Conservation (phyloP, 1,140 invertebrate species). For the Drosophila yakuba region DNA sequence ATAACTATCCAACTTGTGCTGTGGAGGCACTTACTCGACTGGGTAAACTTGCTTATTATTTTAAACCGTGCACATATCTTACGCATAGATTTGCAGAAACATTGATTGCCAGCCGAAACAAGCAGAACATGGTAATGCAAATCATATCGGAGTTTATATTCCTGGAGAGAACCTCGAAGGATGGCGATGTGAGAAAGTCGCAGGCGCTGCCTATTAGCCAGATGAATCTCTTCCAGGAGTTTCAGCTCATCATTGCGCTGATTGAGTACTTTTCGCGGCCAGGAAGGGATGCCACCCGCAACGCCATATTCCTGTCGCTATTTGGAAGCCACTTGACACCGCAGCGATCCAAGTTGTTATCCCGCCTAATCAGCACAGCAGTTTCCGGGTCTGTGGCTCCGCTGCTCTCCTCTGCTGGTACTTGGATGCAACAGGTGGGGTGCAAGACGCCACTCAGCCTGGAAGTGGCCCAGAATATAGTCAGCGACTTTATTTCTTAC, state of each 20-base stretch:
- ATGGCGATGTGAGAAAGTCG: slow-evolving; percentile 62
- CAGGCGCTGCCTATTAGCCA: slow-evolving; percentile 84
- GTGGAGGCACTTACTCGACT: slow-evolving; percentile 88
- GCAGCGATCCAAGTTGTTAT: slow-evolving; percentile 89
- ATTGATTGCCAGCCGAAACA: slow-evolving; percentile 68
- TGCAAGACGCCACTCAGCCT: slow-evolving; percentile 90
- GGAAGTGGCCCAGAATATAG: slow-evolving; percentile 89
- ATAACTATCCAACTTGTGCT: slow-evolving; percentile 88
- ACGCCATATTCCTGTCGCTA: slow-evolving; percentile 92
- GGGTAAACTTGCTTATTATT: slow-evolving; percentile 81
- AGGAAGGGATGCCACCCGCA: slow-evolving; percentile 90
- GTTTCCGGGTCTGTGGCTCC: slow-evolving; percentile 90
- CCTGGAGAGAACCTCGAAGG: slow-evolving; percentile 87
- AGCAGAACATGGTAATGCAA: slow-evolving; percentile 87
- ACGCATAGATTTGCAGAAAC: slow-evolving; percentile 46
- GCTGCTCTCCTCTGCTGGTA: slow-evolving; percentile 90
- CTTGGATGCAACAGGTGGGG: slow-evolving; percentile 93
- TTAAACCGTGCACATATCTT: background rate
- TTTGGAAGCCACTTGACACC: slow-evolving; percentile 89
- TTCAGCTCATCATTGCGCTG: slow-evolving; percentile 91
- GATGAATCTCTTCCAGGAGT: slow-evolving; percentile 89
- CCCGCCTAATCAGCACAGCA: slow-evolving; percentile 91
- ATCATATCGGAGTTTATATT: slow-evolving; percentile 93
- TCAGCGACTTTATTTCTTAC: slow-evolving; percentile 92
- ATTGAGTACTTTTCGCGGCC: slow-evolving; percentile 90